Evolutionary conservation across 92 coral and sea anemone genomes (phyloP), one percentile per base, ranked within the genome.

Genomic region (Siderastrea radians): DNA sequence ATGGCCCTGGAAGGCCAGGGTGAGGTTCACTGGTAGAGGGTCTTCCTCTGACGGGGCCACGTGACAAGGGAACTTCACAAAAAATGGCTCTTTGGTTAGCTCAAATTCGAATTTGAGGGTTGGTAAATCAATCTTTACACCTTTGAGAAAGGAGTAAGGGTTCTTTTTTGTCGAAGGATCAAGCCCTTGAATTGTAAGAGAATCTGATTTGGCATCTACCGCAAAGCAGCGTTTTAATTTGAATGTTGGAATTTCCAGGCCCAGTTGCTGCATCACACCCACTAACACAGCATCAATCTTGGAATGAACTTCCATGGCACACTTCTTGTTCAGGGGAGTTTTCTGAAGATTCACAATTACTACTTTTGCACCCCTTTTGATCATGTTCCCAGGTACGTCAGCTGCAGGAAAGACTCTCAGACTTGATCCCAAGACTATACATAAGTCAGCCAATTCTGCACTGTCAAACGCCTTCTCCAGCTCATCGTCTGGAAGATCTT

Each of bases 401-500:
- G 97, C 95, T 17, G 97, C 97, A 3, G 97, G 97, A 14, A 88
- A 88, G 15, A 94, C 97, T 10, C 95, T 86, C 0, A 94, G 97
- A 79, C 97, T 94, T 4, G 97, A 94, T 0, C 97, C 97, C 72
- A 94, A 86, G 15, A 94, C 97, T 3, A 94, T 68, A 77, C 97
- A 94, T 12, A 94, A 84, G 72, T 94, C 97, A 47, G 93, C 85
- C 75, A 89, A 79, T 13, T 13, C 63, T 48, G 89, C 94, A 43
- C 84, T 76, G 1, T 84, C 82, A 81, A 91, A 91, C 1, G 87
- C 89, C 50, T 90, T 87, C 11, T 86, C 61, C 50, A 94, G 89
- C 48, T 91, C 96, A 46, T 88, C 96, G 43, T 81, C 84, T 12
- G 96, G 96, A 1, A 94, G 93, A 15, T 81, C 83, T 85, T 94